These are phyloP conservation scores for Antheraea mylitta DNA, from an alignment of 1,140 invertebrate genomes.

Conservation along the genomic window DNA sequence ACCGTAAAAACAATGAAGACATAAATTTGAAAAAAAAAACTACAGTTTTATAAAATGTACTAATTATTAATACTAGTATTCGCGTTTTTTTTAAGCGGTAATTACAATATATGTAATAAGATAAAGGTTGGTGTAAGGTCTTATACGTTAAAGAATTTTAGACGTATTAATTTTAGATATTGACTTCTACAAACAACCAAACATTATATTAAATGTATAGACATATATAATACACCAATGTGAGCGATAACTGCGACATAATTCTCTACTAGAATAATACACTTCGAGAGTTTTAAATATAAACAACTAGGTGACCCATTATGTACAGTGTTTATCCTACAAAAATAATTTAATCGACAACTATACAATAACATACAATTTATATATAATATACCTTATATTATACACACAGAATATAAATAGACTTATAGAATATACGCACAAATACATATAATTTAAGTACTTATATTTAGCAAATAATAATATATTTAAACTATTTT, in stretches of 20 bases:
- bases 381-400: conserved; percentile 36
- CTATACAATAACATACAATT: conserved; percentile 68
- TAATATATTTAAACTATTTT: conserved; percentile 27
- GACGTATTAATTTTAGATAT: too few species aligned
- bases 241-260: conserved; percentile 42
- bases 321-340: conserved; percentile 72
- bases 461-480: not conserved
- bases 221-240: conserved; percentile 13
- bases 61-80: too few species aligned
- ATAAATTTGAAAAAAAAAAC: too few species aligned
- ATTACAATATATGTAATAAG: too few species aligned
- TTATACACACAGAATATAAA: conserved; percentile 56
- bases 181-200: too few species aligned
- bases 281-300: conserved; percentile 28
- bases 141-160: too few species aligned
- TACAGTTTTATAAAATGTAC: too few species aligned
- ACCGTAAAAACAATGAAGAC: too few species aligned
- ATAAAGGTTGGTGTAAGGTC: too few species aligned
- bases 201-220: too few species aligned
- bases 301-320: conserved; percentile 62
- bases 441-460: conserved; percentile 30
- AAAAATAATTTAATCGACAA: conserved; percentile 75
- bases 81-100: too few species aligned
- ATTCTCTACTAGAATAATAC: conserved; percentile 47
- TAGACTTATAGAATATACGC: conserved; percentile 54